Evolutionary conservation across 2,888 invertebrate genomes (phyloP).

Genomic region (Anagyrus pseudococci): DNA sequence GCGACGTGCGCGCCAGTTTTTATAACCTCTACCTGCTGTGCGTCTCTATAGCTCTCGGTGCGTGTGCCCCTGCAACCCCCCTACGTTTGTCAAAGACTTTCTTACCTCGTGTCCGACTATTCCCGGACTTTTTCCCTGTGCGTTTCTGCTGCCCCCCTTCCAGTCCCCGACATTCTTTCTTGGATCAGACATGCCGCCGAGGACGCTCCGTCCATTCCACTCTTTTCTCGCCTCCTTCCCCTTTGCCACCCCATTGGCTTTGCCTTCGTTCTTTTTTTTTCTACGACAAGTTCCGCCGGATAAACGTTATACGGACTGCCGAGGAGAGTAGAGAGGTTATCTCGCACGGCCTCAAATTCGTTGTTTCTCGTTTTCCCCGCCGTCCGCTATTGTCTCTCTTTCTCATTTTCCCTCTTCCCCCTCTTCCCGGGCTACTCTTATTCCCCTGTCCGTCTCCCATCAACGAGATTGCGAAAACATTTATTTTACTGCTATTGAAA

Average conservation of each 20-base stretch:
- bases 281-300: conserved; percentile 8
- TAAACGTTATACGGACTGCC: conserved; percentile 29
- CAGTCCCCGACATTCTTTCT: background rate
- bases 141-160: background rate
- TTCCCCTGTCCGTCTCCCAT: too few relatives aligned
- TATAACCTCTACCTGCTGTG: too few relatives aligned
- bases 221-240: background rate
- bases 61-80: too few relatives aligned
- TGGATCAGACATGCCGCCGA: background rate
- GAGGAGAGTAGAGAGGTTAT: background rate
- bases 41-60: too few relatives aligned
- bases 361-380: conserved; percentile 10
- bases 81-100: too few relatives aligned
- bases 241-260: background rate
- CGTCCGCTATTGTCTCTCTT: background rate
- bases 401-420: too few relatives aligned
- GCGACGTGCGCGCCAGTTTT: too few relatives aligned
- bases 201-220: background rate
- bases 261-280: conserved; percentile 1
- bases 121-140: background rate
- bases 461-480: too few relatives aligned
- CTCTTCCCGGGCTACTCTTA: too few relatives aligned
- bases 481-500: too few relatives aligned
- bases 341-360: conserved; percentile 9
- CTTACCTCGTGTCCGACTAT: background rate